These are phyloP conservation scores for Cryptocheilus praepositus DNA, from an alignment of 2,888 invertebrate species.

Conservation along the genomic window DNA sequence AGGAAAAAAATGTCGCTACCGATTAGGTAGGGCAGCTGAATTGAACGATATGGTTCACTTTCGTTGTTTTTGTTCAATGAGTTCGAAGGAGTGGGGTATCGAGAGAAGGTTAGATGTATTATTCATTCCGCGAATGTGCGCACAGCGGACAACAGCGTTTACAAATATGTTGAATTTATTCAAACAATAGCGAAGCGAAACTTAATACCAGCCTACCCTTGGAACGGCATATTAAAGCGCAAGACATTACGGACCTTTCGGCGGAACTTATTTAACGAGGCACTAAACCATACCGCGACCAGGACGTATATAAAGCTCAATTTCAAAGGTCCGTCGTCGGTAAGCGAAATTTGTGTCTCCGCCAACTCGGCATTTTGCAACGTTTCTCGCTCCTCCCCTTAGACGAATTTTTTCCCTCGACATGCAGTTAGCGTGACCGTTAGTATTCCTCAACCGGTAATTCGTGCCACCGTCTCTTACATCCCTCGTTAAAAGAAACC, in stretches of 20 bases:
- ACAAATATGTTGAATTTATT: no score
- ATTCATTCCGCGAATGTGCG: no score
- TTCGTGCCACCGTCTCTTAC: not conserved
- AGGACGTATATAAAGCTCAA: conserved; percentile 9
- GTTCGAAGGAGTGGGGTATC: no score
- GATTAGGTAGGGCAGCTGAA: not conserved
- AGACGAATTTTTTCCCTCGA: conserved; percentile 29
- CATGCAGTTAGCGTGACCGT: conserved; percentile 23
- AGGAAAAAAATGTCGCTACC: no score
- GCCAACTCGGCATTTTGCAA: conserved; percentile 17
- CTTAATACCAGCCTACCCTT: no score
- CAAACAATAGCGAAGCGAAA: no score
- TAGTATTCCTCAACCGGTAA: no score
- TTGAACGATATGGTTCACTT: not conserved
- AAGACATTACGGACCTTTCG: conserved; percentile 40
- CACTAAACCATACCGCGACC: conserved; percentile 30
- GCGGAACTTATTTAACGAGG: conserved; percentile 39
- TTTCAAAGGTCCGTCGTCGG: not conserved
- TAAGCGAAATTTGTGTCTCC: conserved; percentile 20
- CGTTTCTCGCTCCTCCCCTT: conserved; percentile 25
- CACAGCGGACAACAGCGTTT: no score
- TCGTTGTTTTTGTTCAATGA: not conserved
- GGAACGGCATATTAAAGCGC: conserved; percentile 12
- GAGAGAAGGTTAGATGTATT: no score
- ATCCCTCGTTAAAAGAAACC: not conserved